Base-by-base conservation (phyloP, 2,888 invertebrate genomes). In the Drosophila putrida region DNA sequence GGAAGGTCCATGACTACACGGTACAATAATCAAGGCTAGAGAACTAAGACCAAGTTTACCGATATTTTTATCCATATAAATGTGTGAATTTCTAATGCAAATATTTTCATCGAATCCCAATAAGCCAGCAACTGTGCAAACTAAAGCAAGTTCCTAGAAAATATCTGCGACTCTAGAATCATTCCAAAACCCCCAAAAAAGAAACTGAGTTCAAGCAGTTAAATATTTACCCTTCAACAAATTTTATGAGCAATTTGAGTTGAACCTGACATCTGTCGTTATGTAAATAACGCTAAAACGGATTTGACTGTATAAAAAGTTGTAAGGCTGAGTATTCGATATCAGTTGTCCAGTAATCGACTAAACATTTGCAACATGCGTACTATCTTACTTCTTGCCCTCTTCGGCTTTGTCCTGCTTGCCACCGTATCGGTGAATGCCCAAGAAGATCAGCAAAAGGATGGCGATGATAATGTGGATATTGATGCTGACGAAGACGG, bases 371-470 rank as follows among this genome's bases (percentile, higher is more conserved):
- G 28, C 75, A 71, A 62, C 36, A 88, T 84, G 84, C 84, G 89
- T 47, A 55, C 67, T 41, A 51, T 72, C 51, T 10, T 86, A 28
- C 11, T 84, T 33, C 58, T 84, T 51, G 87, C 76, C 25, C 64
- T 84, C 3, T 83, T 84, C 41, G 89, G 89, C 39, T 58, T 70
- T 38, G 81, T 84, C 61, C 68, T 86, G 4, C 41, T 84, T 27
- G 60, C 81, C 49, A 57, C 62, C 11, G 60, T 71, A 2, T 60
- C 63, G 8, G 74, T 78, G 0, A 36, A 46, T 6, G 5, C 8
- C 1, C 0, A 53, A 0, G 13, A 20, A 0, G 58, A 58, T 0
- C 25, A 47, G 15, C 10, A 6, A 20, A 20, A 47, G 15, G 27
- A 15, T 4, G 5, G 1, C 33, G 6, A 51, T 33, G 20, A 38